Conservation (phyloP, 2,888 invertebrate species). For the Sturmia bella region DNA sequence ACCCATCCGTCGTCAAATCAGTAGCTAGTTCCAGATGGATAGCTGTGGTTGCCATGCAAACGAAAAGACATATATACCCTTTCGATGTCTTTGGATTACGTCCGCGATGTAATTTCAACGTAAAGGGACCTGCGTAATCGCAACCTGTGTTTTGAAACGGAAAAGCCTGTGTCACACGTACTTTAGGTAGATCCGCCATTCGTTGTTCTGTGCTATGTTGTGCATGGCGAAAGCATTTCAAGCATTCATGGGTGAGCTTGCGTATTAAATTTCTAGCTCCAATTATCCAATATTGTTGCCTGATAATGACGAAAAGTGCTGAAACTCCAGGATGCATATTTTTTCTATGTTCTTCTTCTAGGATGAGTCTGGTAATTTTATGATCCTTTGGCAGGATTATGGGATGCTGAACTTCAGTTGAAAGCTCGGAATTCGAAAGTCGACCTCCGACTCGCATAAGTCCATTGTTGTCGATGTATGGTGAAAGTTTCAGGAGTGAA, state of each 20-base stretch:
- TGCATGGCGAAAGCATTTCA: slow-evolving; percentile 50
- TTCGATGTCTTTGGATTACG: slow-evolving; percentile 4
- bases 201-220: slow-evolving; percentile 33
- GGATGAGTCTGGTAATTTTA: slow-evolving; percentile 41
- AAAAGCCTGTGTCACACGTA: slow-evolving; percentile 42
- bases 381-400: slow-evolving; percentile 55
- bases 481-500: slow-evolving; percentile 45
- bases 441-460: slow-evolving; percentile 51
- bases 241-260: slow-evolving; percentile 29
- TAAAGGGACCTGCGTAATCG: slow-evolving; percentile 51
- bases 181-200: slow-evolving; percentile 52
- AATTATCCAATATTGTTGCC: slow-evolving; percentile 66
- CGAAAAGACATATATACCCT: no score
- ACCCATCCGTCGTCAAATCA: no score
- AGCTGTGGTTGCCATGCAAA: no score
- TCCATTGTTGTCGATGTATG: slow-evolving; percentile 45
- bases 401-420: slow-evolving; percentile 49
- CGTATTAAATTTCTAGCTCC: slow-evolving; percentile 62
- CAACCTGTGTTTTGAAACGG: slow-evolving; percentile 50
- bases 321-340: slow-evolving; percentile 54
- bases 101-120: background rate
- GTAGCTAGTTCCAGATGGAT: no score
- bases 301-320: slow-evolving; percentile 61
- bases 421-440: slow-evolving; percentile 39
- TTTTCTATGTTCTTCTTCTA: slow-evolving; percentile 36